A percentile compares a stretch with the other conserved stretches of the same genome.
phyloP scores from a whole-genome alignment of 2,797 vertebrate genomes.

The Knipowitschia caucasica region DNA sequence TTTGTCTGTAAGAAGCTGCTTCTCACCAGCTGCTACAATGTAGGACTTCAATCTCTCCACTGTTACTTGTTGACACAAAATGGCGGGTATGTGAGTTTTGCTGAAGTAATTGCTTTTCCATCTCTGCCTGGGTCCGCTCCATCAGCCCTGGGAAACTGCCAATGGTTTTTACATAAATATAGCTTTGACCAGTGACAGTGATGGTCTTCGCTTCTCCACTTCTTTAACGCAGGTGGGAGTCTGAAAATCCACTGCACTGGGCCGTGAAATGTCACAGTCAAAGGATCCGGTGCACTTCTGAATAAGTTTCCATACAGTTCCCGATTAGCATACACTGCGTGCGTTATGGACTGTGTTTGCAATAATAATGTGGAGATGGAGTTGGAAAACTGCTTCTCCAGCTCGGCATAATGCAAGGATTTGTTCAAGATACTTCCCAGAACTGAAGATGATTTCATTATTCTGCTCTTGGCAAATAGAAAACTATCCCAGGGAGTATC shows the following conservation, averaged over 20 bases:
- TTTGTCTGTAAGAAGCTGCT: constrained; percentile 19
- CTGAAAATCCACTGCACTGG: constrained; percentile 59
- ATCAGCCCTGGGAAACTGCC: constrained; percentile 10
- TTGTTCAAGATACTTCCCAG: not conserved
- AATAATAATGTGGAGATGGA: not conserved
- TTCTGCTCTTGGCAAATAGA: not conserved
- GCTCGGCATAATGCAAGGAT: not conserved
- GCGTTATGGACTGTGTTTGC: constrained; percentile 8
- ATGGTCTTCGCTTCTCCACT: constrained; percentile 24
- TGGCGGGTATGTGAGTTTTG: constrained; percentile 29
- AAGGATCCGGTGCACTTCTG: constrained; percentile 10
- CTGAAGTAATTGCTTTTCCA: constrained; percentile 57
- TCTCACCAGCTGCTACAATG: constrained; percentile 22
- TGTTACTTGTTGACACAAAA: constrained; percentile 47
- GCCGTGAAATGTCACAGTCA: constrained; percentile 62
- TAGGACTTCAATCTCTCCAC: constrained; percentile 26
- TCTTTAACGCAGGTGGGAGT: constrained; percentile 56
- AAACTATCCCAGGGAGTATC: too few species aligned
- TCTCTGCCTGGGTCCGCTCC: constrained; percentile 12
- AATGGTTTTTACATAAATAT: constrained; percentile 36
- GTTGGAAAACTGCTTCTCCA: not conserved
- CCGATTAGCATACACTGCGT: constrained; percentile 32
- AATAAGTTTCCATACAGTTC: constrained; percentile 21
- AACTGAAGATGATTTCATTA: not conserved
- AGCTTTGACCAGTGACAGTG: constrained; percentile 29